Conservation (phyloP, 2,113 vertebrate genomes). For the Abramis brama region DNA sequence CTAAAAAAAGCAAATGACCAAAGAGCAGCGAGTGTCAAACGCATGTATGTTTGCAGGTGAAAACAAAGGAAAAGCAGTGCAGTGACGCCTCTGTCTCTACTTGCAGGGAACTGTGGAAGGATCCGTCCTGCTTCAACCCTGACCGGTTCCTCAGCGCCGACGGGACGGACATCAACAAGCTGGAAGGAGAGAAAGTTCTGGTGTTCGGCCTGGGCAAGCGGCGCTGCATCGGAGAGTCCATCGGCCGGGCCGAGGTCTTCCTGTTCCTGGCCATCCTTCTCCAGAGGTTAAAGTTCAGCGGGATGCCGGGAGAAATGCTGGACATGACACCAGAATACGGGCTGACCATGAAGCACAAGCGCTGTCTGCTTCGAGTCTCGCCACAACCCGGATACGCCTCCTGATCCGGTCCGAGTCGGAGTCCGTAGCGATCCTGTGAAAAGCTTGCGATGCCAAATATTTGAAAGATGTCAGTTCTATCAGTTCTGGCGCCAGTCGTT, state of each 20-base stretch:
- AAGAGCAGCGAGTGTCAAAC: no score
- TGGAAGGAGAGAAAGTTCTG: constrained; percentile 81
- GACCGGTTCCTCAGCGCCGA: constrained; percentile 81
- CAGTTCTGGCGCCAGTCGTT: background rate
- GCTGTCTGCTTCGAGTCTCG: constrained; percentile 75
- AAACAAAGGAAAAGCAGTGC: no score
- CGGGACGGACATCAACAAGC: constrained; percentile 74
- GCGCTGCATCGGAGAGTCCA: constrained; percentile 86
- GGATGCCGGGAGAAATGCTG: constrained; percentile 67
- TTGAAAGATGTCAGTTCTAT: background rate
- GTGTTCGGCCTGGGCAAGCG: constrained; percentile 87
- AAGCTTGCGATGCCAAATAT: background rate
- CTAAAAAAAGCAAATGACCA: no score
- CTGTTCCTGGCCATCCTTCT: constrained; percentile 87
- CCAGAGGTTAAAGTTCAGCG: constrained; percentile 82
- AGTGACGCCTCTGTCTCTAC: background rate
- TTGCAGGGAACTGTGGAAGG: constrained; percentile 85
- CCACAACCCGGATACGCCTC: constrained; percentile 52
- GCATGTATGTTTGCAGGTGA: no score
- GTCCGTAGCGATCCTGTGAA: no score
- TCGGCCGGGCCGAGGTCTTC: constrained; percentile 86
- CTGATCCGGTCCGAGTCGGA: background rate
- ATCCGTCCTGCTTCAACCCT: constrained; percentile 83
- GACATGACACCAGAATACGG: constrained; percentile 88
- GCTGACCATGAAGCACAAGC: constrained; percentile 88